phyloP scores from a whole-genome alignment of 2,113 vertebrate species.

The Thunnus maccoyii region DNA sequence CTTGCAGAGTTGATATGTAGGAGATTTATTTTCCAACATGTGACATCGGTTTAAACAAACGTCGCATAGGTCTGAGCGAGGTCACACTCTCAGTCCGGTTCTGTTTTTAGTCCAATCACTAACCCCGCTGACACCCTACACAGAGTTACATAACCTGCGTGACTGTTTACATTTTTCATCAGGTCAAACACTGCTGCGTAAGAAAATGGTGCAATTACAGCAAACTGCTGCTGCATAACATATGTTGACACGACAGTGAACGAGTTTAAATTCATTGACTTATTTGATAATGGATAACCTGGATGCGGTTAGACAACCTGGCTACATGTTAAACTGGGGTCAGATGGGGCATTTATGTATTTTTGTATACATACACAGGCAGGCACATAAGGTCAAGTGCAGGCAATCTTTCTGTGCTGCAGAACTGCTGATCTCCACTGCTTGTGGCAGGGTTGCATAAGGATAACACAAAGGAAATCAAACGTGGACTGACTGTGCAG shows the following conservation, averaged over 20 bases:
- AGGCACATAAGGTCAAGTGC: slow-evolving; percentile 62
- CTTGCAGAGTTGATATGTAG: slow-evolving; percentile 14
- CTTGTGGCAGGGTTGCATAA: slow-evolving; percentile 63
- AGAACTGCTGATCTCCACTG: slow-evolving; percentile 54
- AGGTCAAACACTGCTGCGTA: slow-evolving; percentile 71
- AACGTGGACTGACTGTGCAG: slow-evolving; percentile 33
- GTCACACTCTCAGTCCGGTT: slow-evolving; percentile 52
- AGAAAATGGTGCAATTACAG: slow-evolving; percentile 66
- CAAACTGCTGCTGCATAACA: slow-evolving; percentile 47
- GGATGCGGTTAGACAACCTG: not conserved
- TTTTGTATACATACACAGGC: slow-evolving; percentile 41
- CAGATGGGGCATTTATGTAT: slow-evolving; percentile 36
- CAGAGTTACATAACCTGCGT: slow-evolving; percentile 72
- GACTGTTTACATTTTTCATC: slow-evolving; percentile 80
- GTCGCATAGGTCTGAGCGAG: slow-evolving; percentile 39
- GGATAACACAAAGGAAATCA: slow-evolving; percentile 69
- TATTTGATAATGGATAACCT: slow-evolving; percentile 31
- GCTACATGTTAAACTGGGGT: slow-evolving; percentile 20
- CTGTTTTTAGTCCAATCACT: slow-evolving; percentile 71
- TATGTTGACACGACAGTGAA: not conserved
- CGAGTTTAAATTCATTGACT: slow-evolving; percentile 29
- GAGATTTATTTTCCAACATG: slow-evolving; percentile 40
- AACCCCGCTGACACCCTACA: slow-evolving; percentile 59
- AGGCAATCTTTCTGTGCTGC: slow-evolving; percentile 27
- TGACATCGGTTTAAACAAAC: slow-evolving; percentile 59